phyloP scores from a whole-genome alignment of 2,797 vertebrate species.

The Orientallactaga sibirica region DNA sequence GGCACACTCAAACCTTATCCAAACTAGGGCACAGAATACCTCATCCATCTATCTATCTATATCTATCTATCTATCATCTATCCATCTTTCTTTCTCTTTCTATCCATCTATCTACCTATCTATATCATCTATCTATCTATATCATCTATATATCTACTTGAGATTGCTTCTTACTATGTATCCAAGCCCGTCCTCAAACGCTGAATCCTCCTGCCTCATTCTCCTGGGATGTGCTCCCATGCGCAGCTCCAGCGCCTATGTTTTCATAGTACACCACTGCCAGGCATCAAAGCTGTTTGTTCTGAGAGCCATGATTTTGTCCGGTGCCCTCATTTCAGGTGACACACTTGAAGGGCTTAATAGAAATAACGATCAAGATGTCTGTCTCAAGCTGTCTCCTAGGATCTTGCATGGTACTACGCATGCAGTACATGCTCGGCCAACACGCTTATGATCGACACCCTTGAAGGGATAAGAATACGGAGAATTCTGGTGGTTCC shows the following conservation, averaged over 20 bases:
- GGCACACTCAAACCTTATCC: background rate
- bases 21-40: background rate
- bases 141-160: background rate
- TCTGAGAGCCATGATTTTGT: background rate
- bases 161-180: background rate
- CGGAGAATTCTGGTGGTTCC: background rate
- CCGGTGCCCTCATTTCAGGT: background rate
- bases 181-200: background rate
- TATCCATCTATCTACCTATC: background rate
- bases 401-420: background rate
- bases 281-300: background rate
- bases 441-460: background rate
- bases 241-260: background rate
- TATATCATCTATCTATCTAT: background rate
- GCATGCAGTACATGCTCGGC: background rate
- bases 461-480: background rate
- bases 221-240: background rate
- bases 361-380: background rate
- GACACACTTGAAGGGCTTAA: background rate
- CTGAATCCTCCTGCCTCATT: background rate
- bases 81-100: background rate
- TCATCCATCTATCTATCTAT: no score
- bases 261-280: background rate
- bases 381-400: rapidly evolving
- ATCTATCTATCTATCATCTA: no score